phyloP scores from a whole-genome alignment of 92 coral and sea anemone species.

The Meandrina meandrites region DNA sequence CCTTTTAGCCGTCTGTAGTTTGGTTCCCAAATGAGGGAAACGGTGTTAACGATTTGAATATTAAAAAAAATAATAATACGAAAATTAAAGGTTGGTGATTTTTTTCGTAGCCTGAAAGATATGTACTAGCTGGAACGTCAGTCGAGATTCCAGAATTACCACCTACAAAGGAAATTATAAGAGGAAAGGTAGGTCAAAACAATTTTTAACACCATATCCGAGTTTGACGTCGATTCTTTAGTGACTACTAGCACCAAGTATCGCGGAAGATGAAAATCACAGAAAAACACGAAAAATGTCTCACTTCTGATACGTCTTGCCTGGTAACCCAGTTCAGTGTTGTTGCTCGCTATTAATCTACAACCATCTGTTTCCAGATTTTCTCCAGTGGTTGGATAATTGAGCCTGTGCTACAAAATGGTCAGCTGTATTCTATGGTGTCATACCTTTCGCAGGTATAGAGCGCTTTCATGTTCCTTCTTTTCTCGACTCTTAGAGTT shows the following conservation, averaged over 20 bases:
- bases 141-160: conserved; percentile 80
- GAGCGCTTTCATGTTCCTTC: neutral
- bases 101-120: conserved; percentile 74
- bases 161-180: conserved; percentile 59
- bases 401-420: conserved; percentile 91
- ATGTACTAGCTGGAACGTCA: conserved; percentile 71
- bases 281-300: neutral
- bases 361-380: conserved; percentile 43
- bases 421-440: conserved; percentile 95
- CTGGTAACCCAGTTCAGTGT: neutral
- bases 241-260: no score
- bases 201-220: neutral
- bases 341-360: no score
- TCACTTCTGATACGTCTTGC: neutral
- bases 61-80: neutral
- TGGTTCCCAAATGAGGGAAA: neutral
- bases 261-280: neutral
- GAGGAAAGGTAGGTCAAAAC: conserved; percentile 77
- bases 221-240: neutral
- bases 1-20: neutral
- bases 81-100: neutral
- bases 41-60: no score
- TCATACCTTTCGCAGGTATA: conserved; percentile 93
- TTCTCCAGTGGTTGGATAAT: conserved; percentile 90
- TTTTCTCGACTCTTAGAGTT: no score